phyloP scores from a whole-genome alignment of 1,140 invertebrate genomes.

The Dryas iulia region DNA sequence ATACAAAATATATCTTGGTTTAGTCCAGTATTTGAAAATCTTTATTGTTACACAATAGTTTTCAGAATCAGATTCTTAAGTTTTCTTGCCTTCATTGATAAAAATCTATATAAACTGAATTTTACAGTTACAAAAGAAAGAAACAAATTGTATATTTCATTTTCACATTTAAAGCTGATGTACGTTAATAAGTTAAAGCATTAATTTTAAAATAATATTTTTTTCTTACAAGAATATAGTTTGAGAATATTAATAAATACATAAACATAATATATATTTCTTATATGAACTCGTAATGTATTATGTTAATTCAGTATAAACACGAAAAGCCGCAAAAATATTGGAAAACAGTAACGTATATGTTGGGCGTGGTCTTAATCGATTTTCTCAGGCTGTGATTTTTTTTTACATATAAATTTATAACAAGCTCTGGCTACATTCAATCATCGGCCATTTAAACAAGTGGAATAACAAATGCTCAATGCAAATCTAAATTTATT shows the following conservation, averaged over 20 bases:
- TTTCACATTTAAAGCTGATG: neutral
- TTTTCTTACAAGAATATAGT: neutral
- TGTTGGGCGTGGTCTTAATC: slow-evolving; percentile 28
- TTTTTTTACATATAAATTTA: neutral
- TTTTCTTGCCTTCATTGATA: neutral
- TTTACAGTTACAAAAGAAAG: too few species aligned
- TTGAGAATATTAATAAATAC: neutral
- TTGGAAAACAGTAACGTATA: neutral
- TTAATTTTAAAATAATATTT: neutral
- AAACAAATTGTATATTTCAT: neutral
- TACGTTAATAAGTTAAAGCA: neutral
- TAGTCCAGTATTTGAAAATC: too few species aligned
- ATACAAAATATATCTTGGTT: too few species aligned
- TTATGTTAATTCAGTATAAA: slow-evolving; percentile 14
- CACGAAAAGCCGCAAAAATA: slow-evolving; percentile 23
- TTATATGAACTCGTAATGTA: neutral
- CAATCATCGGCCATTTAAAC: neutral
- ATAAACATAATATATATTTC: neutral
- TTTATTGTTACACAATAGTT: too few species aligned
- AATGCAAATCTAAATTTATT: slow-evolving; percentile 29
- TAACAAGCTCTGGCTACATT: neutral
- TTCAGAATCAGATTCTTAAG: too few species aligned
- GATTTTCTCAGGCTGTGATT: slow-evolving; percentile 15
- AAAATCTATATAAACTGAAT: too few species aligned
- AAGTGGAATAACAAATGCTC: slow-evolving; percentile 5